Conservation (phyloP, 2,113 vertebrate genomes). For the Cynopterus brachyotis region DNA sequence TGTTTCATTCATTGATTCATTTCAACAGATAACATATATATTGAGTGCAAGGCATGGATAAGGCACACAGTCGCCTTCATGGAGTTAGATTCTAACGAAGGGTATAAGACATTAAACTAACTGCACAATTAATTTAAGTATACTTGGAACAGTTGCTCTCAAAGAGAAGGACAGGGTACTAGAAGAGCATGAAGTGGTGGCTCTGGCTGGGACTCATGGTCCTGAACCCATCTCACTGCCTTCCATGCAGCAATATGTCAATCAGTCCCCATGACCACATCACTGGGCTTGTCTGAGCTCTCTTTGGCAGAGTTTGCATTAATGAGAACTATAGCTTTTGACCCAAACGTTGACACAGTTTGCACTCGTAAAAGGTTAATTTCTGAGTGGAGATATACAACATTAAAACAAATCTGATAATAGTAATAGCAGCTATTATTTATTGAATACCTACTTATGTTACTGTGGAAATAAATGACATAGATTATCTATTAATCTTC, state of each 20-base stretch:
- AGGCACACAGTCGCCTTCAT: neutral
- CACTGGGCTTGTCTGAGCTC: neutral
- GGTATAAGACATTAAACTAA: neutral
- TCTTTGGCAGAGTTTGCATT: neutral
- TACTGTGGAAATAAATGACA: neutral
- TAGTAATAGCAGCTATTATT: neutral
- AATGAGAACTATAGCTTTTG: neutral
- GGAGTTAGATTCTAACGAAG: neutral
- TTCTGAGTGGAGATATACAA: neutral
- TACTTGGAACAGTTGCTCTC: neutral
- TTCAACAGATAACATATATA: neutral
- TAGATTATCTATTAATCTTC: neutral
- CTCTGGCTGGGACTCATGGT: rapidly evolving
- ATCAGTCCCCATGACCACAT: neutral
- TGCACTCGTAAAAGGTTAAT: neutral
- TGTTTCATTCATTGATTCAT: neutral
- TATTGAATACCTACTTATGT: neutral
- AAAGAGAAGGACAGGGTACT: neutral
- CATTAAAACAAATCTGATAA: neutral
- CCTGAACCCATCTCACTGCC: neutral
- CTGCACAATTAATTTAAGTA: neutral
- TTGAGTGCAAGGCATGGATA: neutral
- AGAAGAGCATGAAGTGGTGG: neutral
- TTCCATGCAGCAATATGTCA: neutral
- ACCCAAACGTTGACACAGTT: neutral